phyloP scores from a whole-genome alignment of 2,888 invertebrate genomes.

The Pterostichus madidus region DNA sequence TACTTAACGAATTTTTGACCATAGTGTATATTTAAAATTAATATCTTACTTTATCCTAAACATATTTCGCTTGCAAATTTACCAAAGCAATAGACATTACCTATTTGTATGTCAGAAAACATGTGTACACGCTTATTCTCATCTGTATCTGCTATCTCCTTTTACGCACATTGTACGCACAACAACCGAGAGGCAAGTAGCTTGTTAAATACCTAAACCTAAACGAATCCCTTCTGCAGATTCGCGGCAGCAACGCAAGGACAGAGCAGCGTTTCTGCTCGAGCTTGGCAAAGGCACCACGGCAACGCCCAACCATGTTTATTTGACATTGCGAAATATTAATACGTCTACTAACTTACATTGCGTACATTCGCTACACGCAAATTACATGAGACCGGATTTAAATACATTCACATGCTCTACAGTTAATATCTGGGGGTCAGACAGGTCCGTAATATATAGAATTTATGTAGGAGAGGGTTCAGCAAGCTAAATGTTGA shows the following conservation, averaged over 20 bases:
- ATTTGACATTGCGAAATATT: slow-evolving; percentile 49
- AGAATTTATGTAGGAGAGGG: not conserved
- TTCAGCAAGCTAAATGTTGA: not conserved
- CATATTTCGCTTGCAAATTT: too few relatives aligned
- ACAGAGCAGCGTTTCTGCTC: not conserved
- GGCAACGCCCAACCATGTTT: slow-evolving; percentile 36
- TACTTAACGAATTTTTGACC: too few relatives aligned
- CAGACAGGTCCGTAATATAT: slow-evolving; percentile 5
- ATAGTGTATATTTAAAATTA: too few relatives aligned
- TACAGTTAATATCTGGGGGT: slow-evolving; percentile 16
- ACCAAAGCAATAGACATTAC: not conserved
- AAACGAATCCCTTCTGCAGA: slow-evolving; percentile 15
- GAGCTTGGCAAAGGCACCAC: not conserved
- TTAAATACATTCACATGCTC: slow-evolving; percentile 35
- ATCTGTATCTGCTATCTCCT: slow-evolving; percentile 18
- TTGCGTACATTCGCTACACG: slow-evolving; percentile 22
- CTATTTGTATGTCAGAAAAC: slow-evolving; percentile 24
- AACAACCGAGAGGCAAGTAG: not conserved
- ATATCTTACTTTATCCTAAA: too few relatives aligned
- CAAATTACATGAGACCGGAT: slow-evolving; percentile 44
- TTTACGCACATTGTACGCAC: not conserved
- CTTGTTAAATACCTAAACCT: slow-evolving; percentile 44
- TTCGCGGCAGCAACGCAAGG: not conserved
- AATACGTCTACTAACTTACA: slow-evolving; percentile 37
- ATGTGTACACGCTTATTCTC: slow-evolving; percentile 23